A percentile compares a stretch with the other conserved stretches of the same genome.
phyloP scores from a whole-genome alignment of 2,888 invertebrate genomes.

The Trichogramma evanescens region DNA sequence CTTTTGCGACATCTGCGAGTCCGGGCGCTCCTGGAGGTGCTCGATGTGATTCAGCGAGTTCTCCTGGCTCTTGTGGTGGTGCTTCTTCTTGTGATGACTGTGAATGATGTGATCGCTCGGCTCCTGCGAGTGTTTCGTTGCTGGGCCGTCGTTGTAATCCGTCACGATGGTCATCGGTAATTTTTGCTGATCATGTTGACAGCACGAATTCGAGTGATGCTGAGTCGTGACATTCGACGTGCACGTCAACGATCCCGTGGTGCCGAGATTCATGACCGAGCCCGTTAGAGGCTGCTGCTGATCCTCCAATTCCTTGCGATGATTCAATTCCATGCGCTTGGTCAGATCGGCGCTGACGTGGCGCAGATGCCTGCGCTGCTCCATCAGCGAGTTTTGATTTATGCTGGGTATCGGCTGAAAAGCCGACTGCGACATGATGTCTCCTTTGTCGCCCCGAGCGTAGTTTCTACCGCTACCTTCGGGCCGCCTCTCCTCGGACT shows the following conservation, averaged over 20 bases:
- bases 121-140: conserved; percentile 36
- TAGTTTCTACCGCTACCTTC: conserved; percentile 8
- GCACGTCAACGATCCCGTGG: conserved; percentile 21
- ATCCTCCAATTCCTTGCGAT: conserved; percentile 42
- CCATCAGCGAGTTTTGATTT: conserved; percentile 43
- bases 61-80: conserved; percentile 36
- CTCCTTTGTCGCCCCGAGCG: conserved; percentile 33
- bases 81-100: conserved; percentile 42
- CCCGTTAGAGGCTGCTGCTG: conserved; percentile 37
- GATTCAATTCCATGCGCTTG: conserved; percentile 41
- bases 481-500: conserved; percentile 39
- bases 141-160: conserved; percentile 35
- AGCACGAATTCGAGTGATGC: conserved; percentile 41
- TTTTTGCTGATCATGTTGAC: conserved; percentile 41
- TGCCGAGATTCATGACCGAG: conserved; percentile 40
- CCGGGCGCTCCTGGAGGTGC: conserved; percentile 25
- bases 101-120: conserved; percentile 41
- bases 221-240: conserved; percentile 30
- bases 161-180: conserved; percentile 36
- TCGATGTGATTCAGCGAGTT: conserved; percentile 27
- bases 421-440: conserved; percentile 35
- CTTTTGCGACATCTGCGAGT: conserved; percentile 25
- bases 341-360: conserved; percentile 45
- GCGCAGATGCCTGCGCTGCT: conserved; percentile 42
- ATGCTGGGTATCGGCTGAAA: conserved; percentile 44